These are phyloP conservation scores for Trilocha varians DNA, from an alignment of 2,888 invertebrate species.

Conservation along the genomic window DNA sequence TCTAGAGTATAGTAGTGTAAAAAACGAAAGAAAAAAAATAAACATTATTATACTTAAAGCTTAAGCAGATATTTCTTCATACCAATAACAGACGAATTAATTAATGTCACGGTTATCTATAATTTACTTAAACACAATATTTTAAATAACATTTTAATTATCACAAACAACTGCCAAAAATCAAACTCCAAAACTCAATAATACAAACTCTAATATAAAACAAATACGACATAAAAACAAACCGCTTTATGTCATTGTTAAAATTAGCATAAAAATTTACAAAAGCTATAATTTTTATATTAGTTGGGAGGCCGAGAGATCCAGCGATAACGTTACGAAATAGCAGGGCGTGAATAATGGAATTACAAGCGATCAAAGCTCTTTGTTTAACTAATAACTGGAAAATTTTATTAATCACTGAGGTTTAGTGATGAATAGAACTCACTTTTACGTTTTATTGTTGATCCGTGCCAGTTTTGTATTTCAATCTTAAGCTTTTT, in stretches of 20 bases:
- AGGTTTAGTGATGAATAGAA: neutral
- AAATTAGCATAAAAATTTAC: slow-evolving; percentile 2
- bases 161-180: too few relatives aligned
- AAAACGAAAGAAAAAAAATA: too few relatives aligned
- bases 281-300: slow-evolving; percentile 19
- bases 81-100: too few relatives aligned
- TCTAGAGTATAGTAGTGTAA: too few relatives aligned
- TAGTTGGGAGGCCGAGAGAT: slow-evolving; percentile 31
- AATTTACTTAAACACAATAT: too few relatives aligned
- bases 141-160: too few relatives aligned
- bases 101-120: too few relatives aligned
- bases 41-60: too few relatives aligned
- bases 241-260: neutral
- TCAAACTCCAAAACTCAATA: too few relatives aligned
- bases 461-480: neutral
- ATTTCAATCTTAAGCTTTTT: too few relatives aligned
- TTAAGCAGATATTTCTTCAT: too few relatives aligned
- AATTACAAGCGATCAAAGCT: slow-evolving; percentile 23
- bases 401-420: neutral
- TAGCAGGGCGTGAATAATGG: slow-evolving; percentile 39
- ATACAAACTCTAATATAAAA: neutral
- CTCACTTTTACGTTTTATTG: neutral
- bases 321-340: slow-evolving; percentile 32
- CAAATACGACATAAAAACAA: neutral
- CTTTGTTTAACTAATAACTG: neutral